Evolutionary conservation across 2,888 invertebrate genomes (phyloP), one percentile per base, ranked within the genome.

Genomic region (Drosophila peninsularis): DNA sequence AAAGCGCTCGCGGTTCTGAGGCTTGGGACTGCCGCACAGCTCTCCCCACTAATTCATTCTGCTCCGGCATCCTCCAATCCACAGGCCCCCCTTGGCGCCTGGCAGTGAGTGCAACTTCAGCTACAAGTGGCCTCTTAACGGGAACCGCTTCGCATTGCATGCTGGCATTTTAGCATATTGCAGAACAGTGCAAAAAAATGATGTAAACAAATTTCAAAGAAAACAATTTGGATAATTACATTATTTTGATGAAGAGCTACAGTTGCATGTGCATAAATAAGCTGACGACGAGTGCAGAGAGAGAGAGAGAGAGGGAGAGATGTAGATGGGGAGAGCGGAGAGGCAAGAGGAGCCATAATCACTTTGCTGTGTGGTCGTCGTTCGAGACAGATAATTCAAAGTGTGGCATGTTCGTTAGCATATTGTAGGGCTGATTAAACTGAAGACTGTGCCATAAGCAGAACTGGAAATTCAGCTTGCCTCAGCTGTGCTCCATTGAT

Each of bases 221-320:
- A 89, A 84, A 89, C 85, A 85, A 85, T 85, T 89, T 89, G 80
- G 84, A 89, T 85, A 85, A 85, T 85, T 89, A 87, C 89, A 88
- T 85, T 87, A 89, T 85, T 87, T 87, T 87, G 85, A 82, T 79
- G 89, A 78, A 75, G 85, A 82, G 86, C 72, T 78, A 83, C 82
- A 86, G 88, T 88, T 82, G 67, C 77, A 79, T 79, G 80, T 71
- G 80, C 78, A 78, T 78, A 75, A 75, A 75, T 75, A 75, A 75
- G 69, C 82, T 55, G 56, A 30, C 44, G 45, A 58, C 36, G 13
- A 30, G 30, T 17, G 45, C 2, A 36, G 30, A 11, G 6, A 42
- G 30, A 21, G 30, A 13, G 9, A 4, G 9, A 9, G 19, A 5
- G 5, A 36, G 34, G 5, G 4, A 36, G 27, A 5, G 34, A 17